Conservation (phyloP, 2,113 vertebrate species). For the Cygnus buccinator region DNA sequence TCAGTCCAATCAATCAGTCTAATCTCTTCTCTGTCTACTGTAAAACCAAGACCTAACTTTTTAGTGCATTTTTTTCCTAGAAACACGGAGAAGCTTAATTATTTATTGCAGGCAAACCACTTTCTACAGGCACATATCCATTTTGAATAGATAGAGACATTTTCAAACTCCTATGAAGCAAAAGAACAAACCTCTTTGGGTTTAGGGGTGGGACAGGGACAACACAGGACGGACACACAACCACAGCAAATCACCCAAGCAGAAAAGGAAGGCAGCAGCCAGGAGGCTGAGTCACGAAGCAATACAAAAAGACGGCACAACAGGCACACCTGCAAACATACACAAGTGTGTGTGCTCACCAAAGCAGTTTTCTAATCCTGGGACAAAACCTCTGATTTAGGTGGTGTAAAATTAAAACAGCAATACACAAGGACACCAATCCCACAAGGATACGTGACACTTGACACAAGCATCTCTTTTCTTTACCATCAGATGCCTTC, state of each 20-base stretch:
- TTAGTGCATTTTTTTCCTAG: background rate
- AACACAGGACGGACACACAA: too few relatives aligned
- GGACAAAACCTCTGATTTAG: background rate
- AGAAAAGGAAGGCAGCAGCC: background rate
- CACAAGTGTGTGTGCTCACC: rapidly evolving
- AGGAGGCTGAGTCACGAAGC: background rate
- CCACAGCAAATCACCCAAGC: too few relatives aligned
- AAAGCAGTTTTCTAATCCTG: background rate
- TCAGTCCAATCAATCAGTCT: background rate
- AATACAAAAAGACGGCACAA: background rate
- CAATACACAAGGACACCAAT: background rate
- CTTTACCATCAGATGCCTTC: background rate
- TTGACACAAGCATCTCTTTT: background rate
- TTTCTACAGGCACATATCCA: background rate
- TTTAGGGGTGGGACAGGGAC: too few relatives aligned
- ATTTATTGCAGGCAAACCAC: background rate
- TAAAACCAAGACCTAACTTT: background rate
- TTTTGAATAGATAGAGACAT: background rate
- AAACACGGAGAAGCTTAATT: background rate
- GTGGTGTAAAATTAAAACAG: background rate
- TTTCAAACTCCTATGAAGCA: background rate
- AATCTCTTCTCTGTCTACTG: background rate
- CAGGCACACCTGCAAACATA: background rate
- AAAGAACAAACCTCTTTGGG: background rate
- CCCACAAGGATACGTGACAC: background rate